phyloP scores from a whole-genome alignment of 2,888 invertebrate genomes.

The Trichopoda pennipes region DNA sequence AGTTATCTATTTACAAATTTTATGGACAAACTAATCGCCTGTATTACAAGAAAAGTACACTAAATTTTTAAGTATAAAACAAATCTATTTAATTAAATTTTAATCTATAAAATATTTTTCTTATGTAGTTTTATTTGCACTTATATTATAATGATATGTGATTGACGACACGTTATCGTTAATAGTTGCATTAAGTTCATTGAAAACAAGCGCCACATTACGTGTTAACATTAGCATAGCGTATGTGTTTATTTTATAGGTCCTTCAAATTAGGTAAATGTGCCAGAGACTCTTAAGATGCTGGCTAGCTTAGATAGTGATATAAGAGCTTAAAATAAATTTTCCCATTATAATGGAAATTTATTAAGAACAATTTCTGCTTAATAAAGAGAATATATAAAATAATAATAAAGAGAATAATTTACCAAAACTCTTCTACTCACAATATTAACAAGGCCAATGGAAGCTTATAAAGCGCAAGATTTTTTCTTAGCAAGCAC shows the following conservation, averaged over 20 bases:
- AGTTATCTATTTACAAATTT: too few species aligned
- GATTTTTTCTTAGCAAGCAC: constrained; percentile 6
- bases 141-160: too few species aligned
- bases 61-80: too few species aligned
- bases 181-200: too few species aligned
- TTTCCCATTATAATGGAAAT: constrained; percentile 43
- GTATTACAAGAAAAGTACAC: too few species aligned
- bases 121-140: too few species aligned
- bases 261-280: not conserved
- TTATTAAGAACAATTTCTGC: not conserved
- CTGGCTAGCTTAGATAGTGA: not conserved
- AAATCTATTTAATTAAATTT: too few species aligned
- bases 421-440: constrained; percentile 56
- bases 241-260: too few species aligned
- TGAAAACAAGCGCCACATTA: not conserved
- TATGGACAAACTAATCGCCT: too few species aligned
- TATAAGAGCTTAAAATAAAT: constrained; percentile 18
- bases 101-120: too few species aligned
- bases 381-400: constrained; percentile 58
- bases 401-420: constrained; percentile 19
- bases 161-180: too few species aligned
- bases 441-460: constrained; percentile 16
- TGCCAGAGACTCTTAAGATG: not conserved
- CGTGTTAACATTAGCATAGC: too few species aligned
- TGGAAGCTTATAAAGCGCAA: constrained; percentile 52